Evolutionary conservation across 37 sponge, comb jelly and placozoan genomes (phyloP).

Genomic region (Halichondria panicea): DNA sequence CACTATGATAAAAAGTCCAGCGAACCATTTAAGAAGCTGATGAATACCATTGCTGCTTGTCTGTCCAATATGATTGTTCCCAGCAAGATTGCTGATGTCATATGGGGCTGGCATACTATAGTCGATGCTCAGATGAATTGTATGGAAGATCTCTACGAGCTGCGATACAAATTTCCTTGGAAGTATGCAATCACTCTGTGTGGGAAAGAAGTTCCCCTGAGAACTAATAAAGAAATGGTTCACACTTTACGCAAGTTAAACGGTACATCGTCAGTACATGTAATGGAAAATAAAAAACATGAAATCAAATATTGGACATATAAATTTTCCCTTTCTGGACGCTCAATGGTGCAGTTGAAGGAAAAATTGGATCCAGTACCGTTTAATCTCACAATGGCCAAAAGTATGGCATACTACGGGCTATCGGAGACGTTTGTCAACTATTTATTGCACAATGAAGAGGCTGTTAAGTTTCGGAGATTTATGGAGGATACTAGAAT

Average conservation of each 20-base stretch:
- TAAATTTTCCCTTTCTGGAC: no score
- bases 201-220: conserved; percentile 61
- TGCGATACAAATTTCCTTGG: conserved; percentile 22
- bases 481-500: no score
- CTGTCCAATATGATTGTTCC: conserved; percentile 26
- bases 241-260: conserved; percentile 13
- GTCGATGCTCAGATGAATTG: conserved; percentile 44
- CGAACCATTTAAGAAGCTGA: background rate
- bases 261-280: conserved; percentile 4
- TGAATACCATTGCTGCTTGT: conserved; percentile 15
- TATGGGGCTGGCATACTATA: conserved; percentile 11
- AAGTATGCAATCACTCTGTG: conserved; percentile 59
- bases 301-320: no score
- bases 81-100: conserved; percentile 9
- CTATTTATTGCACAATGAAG: no score
- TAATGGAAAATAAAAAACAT: no score
- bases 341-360: no score
- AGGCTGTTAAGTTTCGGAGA: no score
- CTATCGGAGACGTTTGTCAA: no score
- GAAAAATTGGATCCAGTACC: no score
- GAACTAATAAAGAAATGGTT: conserved; percentile 58
- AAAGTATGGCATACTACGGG: no score
- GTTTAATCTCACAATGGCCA: no score
- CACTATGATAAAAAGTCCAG: conserved; percentile 32
- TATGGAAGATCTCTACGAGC: conserved; percentile 9